Evolutionary conservation across 2,888 invertebrate genomes (phyloP).

Genomic region (Pollenia amentaria): DNA sequence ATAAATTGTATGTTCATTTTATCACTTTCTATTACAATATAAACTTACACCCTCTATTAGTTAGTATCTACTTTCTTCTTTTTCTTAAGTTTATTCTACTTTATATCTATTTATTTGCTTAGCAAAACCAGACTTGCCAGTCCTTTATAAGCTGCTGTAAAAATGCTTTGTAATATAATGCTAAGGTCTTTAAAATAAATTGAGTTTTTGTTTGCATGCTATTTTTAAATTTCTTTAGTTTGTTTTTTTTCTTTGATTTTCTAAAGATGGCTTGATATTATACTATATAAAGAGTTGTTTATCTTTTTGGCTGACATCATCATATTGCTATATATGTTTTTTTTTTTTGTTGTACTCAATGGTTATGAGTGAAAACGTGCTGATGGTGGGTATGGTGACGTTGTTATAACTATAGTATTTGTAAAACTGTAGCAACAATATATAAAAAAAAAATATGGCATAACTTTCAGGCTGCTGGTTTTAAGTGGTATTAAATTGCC

Average conservation of each 20-base stretch:
- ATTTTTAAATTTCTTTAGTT: neutral
- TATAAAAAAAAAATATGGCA: neutral
- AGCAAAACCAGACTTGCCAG: neutral
- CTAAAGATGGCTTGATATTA: neutral
- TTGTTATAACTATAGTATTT: conserved; percentile 35
- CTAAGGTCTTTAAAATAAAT: conserved; percentile 67
- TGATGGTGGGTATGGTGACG: conserved; percentile 18
- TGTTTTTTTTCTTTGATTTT: conserved; percentile 17
- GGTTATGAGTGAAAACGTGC: conserved; percentile 15
- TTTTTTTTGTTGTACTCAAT: neutral
- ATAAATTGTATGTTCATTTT: conserved; percentile 3
- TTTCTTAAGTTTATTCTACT: neutral
- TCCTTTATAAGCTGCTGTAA: conserved; percentile 3
- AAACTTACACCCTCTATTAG: conserved; percentile 18
- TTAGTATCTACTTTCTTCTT: neutral
- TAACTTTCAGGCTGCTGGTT: neutral
- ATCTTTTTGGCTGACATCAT: conserved; percentile 41
- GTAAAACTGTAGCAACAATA: conserved; percentile 25
- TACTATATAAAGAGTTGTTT: neutral
- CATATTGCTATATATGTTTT: conserved; percentile 1
- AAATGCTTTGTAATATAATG: conserved; percentile 55
- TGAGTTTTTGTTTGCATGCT: conserved; percentile 19
- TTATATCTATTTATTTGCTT: conserved; percentile 1
- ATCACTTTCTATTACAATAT: conserved; percentile 47
- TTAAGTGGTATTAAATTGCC: conserved; percentile 53